These are phyloP conservation scores for Cranoglanis bouderius DNA, from an alignment of 2,113 vertebrate genomes.

Conservation along the genomic window DNA sequence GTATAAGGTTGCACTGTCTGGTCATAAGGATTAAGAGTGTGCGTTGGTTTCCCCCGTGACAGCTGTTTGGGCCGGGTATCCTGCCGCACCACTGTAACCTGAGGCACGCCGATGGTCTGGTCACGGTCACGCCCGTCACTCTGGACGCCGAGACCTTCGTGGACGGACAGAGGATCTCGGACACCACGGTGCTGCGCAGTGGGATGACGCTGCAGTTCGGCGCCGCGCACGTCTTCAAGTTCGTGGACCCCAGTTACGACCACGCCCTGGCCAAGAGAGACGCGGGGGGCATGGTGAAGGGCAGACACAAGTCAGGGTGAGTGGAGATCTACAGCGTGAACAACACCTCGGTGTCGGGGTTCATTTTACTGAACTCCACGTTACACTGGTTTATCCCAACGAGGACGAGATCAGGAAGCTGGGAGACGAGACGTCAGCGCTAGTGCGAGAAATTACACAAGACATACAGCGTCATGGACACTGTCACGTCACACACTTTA, in stretches of 20 bases:
- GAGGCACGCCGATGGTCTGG: constrained; percentile 93
- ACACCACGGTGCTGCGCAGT: constrained; percentile 91
- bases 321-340: background rate
- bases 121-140: constrained; percentile 88
- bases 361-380: background rate
- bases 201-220: constrained; percentile 95
- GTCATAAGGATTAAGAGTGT: background rate
- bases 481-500: no score
- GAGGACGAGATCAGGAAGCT: background rate
- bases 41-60: background rate
- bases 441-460: no score
- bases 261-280: constrained; percentile 84
- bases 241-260: constrained; percentile 95
- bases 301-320: constrained; percentile 87
- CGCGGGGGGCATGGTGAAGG: constrained; percentile 78
- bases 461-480: no score
- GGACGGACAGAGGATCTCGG: constrained; percentile 87
- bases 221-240: constrained; percentile 90
- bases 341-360: background rate
- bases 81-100: constrained; percentile 96
- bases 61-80: constrained; percentile 93
- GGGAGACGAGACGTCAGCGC: background rate
- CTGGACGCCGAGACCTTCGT: constrained; percentile 91
- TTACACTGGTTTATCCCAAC: background rate
- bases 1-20: no score